Evolutionary conservation across 2,113 vertebrate species (phyloP), one percentile per base, ranked within the genome.

Genomic region (Dipodomys merriami): DNA sequence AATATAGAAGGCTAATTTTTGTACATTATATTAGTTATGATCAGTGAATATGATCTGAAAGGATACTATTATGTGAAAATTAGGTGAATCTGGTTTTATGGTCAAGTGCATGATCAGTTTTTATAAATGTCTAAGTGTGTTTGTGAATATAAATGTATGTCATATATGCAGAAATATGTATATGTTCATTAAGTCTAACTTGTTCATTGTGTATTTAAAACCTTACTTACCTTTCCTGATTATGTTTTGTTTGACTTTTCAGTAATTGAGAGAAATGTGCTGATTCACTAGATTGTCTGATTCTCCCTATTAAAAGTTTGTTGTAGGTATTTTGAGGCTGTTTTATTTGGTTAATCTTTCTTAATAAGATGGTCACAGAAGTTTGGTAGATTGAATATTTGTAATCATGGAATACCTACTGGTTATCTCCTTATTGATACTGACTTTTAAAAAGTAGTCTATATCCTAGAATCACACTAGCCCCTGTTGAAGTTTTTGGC

Each of bases 351-450:
- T 79, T 90, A 71, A 68, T 80, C 4, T 65, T 81, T 71, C 46
- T 86, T 74, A 57, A 57, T 57, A 91, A 91, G 60, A 91, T 76
- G 64, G 18, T 67, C 25, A 22, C 3, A n/a, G 16, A 30, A 90
- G 27, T 78, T 57, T 91, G 49, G 65, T 83, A 39, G 91, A 86
- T 88, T 69, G 57, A 33, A 88, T 64, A 30, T 84, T 78, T 94
- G 10, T 91, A 93, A 64, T 92, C 7, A 35, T 90, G 20, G 86
- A 90, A 73, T 88, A 92, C 39, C 39, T 39, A 39, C 39, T 39
- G 39, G 39, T 1, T 74, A 3, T 83, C 18, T 74, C 22, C 49
- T 18, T 57, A 18, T 57, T 57, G 53, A 57, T 57, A 57, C 15
- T 57, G 53, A 16, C 23, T 86, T 76, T 89, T 88, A 90, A 39